Base-by-base conservation (phyloP, 2,888 invertebrate genomes). In the Celastrina argiolus region DNA sequence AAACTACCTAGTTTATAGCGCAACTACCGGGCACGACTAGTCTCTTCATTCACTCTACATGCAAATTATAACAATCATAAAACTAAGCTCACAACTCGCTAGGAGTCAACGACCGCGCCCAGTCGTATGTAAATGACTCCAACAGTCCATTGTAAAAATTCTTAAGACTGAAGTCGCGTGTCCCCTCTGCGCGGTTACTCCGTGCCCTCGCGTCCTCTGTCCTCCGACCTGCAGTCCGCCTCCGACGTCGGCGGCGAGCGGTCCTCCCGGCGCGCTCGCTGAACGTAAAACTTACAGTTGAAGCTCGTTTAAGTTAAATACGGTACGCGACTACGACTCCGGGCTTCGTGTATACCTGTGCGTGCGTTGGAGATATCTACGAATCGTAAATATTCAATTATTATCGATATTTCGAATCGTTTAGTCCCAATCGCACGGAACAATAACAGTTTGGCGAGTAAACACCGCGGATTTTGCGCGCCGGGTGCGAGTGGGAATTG, bases 161-260 rank as follows among this genome's bases (percentile, higher is more conserved):
- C 51, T 51, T 51, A 22, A 51, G 51, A 51, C 51, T 51, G 36
- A n/a, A n/a, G n/a, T 36, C 10, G 36, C 39, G 31, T 31, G 59
- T 34, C 45, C 66, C 59, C 45, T 66, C 76, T 75, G 72, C 75
- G 72, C 74, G 8, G 10, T 78, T 78, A 56, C 81, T 77, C 82
- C 81, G 79, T 76, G 77, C 78, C 78, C 80, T 77, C 77, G 75
- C 74, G 75, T 77, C 74, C 76, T 76, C 79, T 6, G 76, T 80
- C 78, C 68, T 74, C 73, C 73, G 74, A 74, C 78, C 76, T 80
- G 76, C 85, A 90, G 90, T 90, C 85, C 78, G 82, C 80, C 84
- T 82, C 82, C 83, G 84, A 83, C 80, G 77, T 78, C 80, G 80
- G 76, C 81, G 78, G 80, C 75, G 83, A 73, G 73, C 81, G 85